phyloP scores from a whole-genome alignment of 2,797 vertebrate species.

The Champsocephalus gunnari region DNA sequence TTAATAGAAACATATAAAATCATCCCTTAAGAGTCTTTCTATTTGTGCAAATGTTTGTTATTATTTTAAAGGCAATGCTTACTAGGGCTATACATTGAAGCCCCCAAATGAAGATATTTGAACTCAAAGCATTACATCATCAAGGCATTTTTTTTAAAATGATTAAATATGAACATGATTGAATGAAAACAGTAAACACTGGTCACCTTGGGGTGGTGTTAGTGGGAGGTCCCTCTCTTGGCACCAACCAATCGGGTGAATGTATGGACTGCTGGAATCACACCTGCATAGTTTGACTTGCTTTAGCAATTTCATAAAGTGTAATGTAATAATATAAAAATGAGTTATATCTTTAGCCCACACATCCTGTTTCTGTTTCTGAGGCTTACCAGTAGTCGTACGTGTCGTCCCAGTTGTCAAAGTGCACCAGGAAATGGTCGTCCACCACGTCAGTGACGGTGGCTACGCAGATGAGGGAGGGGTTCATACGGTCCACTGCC shows the following conservation, averaged over 20 bases:
- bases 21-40: too few species aligned
- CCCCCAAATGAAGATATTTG: too few species aligned
- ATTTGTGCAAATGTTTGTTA: neutral
- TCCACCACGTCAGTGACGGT: constrained; percentile 96
- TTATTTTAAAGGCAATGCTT: neutral
- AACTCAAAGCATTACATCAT: too few species aligned
- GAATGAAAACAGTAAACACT: constrained; percentile 13
- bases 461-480: constrained; percentile 96
- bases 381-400: constrained; percentile 95
- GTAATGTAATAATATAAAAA: too few species aligned
- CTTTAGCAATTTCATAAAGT: too few species aligned
- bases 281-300: constrained; percentile 87
- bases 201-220: constrained; percentile 96
- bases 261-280: constrained; percentile 96
- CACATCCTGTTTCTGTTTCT: neutral
- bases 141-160: too few species aligned
- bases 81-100: too few species aligned
- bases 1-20: neutral
- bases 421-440: constrained; percentile 95
- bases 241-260: constrained; percentile 98
- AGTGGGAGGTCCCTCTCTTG: constrained; percentile 93
- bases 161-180: neutral
- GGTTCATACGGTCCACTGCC: constrained; percentile 98
- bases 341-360: neutral
- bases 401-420: constrained; percentile 99